Base-by-base conservation (phyloP, 2,797 vertebrate species). In the Catostomus latipinnis region DNA sequence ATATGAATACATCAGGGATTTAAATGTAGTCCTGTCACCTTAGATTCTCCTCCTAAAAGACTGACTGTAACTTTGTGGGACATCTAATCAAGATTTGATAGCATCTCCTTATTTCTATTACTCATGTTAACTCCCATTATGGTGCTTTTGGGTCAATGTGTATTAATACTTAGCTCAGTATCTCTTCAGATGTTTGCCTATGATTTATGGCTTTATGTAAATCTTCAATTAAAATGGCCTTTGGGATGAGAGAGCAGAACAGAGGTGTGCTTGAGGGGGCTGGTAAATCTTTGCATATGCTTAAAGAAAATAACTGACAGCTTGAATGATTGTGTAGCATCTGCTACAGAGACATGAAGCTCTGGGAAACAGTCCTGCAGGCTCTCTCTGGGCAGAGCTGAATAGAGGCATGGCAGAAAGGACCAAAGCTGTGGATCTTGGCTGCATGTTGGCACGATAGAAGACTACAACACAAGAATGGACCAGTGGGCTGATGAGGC, bases 91-190 rank as follows among this genome's bases (percentile, higher is more conserved):
- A 67, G 49, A 57, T 22, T 8, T 73, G 49, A 70, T 70, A 61
- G 73, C 65, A 46, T 66, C 58, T 71, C 58, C 53, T 66, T 46
- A 63, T 56, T 74, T 74, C 71, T 56, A 18, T 34, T 71, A 62
- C 52, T 18, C 66, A 90, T 92, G 87, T 91, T 90, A 87, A 90
- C 50, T 50, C 54, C 2, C 13, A 58, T 68, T 71, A 73, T 48
- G 61, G 34, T 34, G 61, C 48, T 76, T 74, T 73, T 73, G 53
- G 71, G 65, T 82, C 46, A 72, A 43, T 65, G 7, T 61, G 69
- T 9, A 79, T 79, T 72, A 79, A 72, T 22, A 48, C 69, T 34
- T 58, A 71, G 71, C 60, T 71, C 43, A 60, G 65, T 53, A 54
- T 5, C 57, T 63, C 58, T 48, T 53, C 13, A 62, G 50, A 71